These are phyloP conservation scores for Sander vitreus DNA, from an alignment of 2,113 vertebrate genomes.

Conservation along the genomic window DNA sequence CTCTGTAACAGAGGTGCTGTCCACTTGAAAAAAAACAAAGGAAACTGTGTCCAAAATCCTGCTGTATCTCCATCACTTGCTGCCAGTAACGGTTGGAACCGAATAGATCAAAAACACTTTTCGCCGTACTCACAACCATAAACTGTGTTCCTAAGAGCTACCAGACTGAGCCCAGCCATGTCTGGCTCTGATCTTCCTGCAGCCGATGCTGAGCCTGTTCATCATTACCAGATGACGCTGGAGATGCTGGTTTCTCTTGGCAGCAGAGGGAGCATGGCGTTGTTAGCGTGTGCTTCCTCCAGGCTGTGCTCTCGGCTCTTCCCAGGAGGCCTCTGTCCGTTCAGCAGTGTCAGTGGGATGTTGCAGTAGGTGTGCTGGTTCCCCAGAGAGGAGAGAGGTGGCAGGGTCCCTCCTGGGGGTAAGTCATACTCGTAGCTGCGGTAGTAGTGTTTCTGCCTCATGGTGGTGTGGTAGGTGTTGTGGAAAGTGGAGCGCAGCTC, in stretches of 20 bases:
- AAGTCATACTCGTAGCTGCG: slow-evolving; percentile 97
- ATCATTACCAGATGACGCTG: slow-evolving; percentile 97
- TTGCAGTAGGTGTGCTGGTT: slow-evolving; percentile 99
- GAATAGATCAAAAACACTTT: slow-evolving; percentile 68
- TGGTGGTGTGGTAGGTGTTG: slow-evolving; percentile 97
- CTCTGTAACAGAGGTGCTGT: slow-evolving; percentile 43
- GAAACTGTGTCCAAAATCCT: slow-evolving; percentile 50
- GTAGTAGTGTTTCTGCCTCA: slow-evolving; percentile 99
- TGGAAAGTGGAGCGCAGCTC: slow-evolving; percentile 97
- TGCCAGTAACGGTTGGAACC: slow-evolving; percentile 33
- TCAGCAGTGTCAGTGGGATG: slow-evolving; percentile 99
- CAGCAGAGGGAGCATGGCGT: slow-evolving; percentile 96
- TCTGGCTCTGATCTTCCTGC: slow-evolving; percentile 50
- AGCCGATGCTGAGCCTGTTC: slow-evolving; percentile 33
- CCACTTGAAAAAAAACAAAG: slow-evolving; percentile 47
- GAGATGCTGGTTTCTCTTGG: slow-evolving; percentile 99
- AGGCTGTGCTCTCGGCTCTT: slow-evolving; percentile 96
- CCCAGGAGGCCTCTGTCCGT: slow-evolving; percentile 95
- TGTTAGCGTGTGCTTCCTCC: slow-evolving; percentile 98
- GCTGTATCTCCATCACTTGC: slow-evolving; percentile 17
- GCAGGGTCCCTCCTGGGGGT: slow-evolving; percentile 94
- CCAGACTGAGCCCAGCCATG: slow-evolving; percentile 50
- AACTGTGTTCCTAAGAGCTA: slow-evolving; percentile 20
- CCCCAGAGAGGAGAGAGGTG: slow-evolving; percentile 93
- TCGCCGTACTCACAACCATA: not conserved